These are phyloP conservation scores for Gallinago media DNA, from an alignment of 2,113 vertebrate species.

Conservation along the genomic window DNA sequence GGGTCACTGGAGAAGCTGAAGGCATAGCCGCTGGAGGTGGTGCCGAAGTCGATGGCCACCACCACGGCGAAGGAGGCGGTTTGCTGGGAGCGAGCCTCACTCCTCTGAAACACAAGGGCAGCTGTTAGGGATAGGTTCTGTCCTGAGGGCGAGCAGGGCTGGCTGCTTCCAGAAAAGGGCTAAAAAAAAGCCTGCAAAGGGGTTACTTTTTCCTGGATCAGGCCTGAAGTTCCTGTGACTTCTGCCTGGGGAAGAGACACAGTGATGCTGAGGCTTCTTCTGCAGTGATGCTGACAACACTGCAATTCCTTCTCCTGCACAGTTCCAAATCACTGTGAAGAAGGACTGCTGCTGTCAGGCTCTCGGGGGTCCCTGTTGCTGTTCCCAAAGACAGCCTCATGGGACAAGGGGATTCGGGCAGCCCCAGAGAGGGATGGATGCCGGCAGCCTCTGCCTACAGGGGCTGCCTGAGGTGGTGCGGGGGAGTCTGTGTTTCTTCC, in stretches of 20 bases:
- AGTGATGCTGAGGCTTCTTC: no score
- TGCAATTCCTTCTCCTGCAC: background rate
- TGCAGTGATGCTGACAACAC: fast-evolving
- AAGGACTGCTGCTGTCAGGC: fast-evolving
- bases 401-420: background rate
- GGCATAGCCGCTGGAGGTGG: slow-evolving; percentile 95
- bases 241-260: background rate
- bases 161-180: background rate
- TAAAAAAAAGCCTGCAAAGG: fast-evolving
- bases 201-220: fast-evolving
- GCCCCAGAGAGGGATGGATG: background rate
- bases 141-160: fast-evolving
- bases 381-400: fast-evolving
- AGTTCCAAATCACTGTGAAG: fast-evolving
- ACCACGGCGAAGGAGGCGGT: slow-evolving; percentile 84
- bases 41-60: slow-evolving; percentile 95
- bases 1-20: slow-evolving; percentile 93
- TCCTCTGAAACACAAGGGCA: slow-evolving; percentile 73
- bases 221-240: no score
- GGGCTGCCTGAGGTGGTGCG: no score
- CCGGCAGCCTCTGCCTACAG: background rate
- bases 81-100: slow-evolving; percentile 75
- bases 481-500: background rate
- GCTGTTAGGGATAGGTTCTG: background rate
- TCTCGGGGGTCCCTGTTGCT: fast-evolving